A percentile compares a stretch with the other conserved stretches of the same genome.
Conservation (phyloP, 2,888 invertebrate species). For the Yponomeuta evonymella region DNA sequence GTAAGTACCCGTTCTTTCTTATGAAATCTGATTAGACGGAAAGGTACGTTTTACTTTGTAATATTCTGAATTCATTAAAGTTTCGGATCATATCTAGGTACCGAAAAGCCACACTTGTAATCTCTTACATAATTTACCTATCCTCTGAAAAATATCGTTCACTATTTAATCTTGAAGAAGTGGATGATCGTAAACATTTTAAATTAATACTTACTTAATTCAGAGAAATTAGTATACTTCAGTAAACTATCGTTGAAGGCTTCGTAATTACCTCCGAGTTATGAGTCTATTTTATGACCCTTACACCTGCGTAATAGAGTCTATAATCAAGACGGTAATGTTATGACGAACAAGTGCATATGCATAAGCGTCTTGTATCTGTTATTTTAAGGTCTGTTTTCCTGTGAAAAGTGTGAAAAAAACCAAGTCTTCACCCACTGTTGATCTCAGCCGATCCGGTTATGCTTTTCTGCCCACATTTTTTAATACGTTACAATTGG, state of each 20-base stretch:
- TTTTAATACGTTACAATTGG: slow-evolving; percentile 25
- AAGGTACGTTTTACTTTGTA: no score
- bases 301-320: neutral
- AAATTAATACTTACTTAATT: neutral
- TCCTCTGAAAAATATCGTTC: no score
- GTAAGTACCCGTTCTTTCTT: no score
- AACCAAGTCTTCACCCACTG: slow-evolving; percentile 6
- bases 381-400: slow-evolving; percentile 5
- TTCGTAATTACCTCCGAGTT: neutral
- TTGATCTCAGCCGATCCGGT: slow-evolving; percentile 30
- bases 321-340: neutral
- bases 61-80: no score
- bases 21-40: no score
- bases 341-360: neutral
- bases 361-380: neutral
- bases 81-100: no score
- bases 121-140: no score
- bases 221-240: neutral
- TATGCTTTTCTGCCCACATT: slow-evolving; percentile 44
- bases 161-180: no score
- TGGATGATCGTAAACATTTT: neutral
- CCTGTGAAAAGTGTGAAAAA: neutral
- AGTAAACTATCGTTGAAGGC: neutral
- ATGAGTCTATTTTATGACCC: neutral
- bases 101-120: no score